Base-by-base conservation (phyloP, 2,797 vertebrate species). In the Pristis pectinata region DNA sequence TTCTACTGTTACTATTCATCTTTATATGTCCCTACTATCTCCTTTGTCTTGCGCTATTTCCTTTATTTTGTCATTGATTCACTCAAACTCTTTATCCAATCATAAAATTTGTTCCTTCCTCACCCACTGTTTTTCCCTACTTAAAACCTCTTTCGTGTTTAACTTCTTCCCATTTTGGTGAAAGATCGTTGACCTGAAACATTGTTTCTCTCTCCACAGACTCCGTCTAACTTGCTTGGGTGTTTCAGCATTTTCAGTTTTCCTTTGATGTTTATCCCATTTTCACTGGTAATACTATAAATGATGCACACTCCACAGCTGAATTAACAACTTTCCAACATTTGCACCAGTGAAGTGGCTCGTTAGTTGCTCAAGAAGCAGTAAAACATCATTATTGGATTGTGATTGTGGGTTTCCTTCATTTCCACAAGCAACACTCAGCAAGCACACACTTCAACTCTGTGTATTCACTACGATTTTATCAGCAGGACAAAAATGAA, bases 311-410 rank as follows among this genome's bases (percentile, higher is more conserved):
- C 59, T 67, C 59, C n/a, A 64, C 61, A 67, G 87, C 19, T 64
- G 87, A 61, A 67, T 91, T 91, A 91, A 64, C 41, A 41, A 91
- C 53, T 91, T 91, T 41, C 19, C n/a, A 41, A 91, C 87, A 91
- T 67, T 91, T 91, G 27, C 37, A 91, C 87, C 59, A 91, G 87
- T 91, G 64, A 91, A 91, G 61, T 67, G 87, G 87, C 59, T 91
- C 87, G 61, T 91, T 91, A 91, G 87, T 22, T 91, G 61, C 87
- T 91, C 87, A 9, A 9, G 87, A 1, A 67, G 59, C 87, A 41
- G 64, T 37, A 91, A 91, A 91, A 91, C 59, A 91, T 91, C 61
- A 67, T 91, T 91, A 91, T 87, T 91, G 59, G n/a, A 91, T 91
- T 37, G 22, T 67, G 59, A 67, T 91, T 67, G 59, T 41, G 61